These are phyloP conservation scores for Neoniphon sammara DNA, from an alignment of 2,797 vertebrate species.

Conservation along the genomic window DNA sequence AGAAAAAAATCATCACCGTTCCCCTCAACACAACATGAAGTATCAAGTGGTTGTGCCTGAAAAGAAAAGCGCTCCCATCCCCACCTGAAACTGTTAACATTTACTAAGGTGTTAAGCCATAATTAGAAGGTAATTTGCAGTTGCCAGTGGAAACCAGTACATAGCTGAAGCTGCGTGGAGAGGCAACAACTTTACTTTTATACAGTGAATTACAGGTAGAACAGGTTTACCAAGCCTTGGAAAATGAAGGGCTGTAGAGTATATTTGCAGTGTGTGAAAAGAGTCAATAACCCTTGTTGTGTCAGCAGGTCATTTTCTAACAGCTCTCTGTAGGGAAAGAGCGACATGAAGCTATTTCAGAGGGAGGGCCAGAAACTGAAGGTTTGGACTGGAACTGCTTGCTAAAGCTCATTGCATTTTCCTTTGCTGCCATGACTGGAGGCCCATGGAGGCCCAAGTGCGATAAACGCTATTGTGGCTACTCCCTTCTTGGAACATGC, in stretches of 20 bases:
- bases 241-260: neutral
- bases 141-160: slow-evolving; percentile 51
- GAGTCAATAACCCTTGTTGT: slow-evolving; percentile 7
- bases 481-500: slow-evolving; percentile 9
- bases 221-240: neutral
- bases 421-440: slow-evolving; percentile 24
- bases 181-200: slow-evolving; percentile 1
- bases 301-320: slow-evolving; percentile 16
- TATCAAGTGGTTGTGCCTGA: slow-evolving; percentile 22
- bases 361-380: neutral
- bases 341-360: neutral
- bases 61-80: neutral
- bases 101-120: slow-evolving; percentile 27
- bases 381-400: neutral
- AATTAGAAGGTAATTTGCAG: slow-evolving; percentile 32
- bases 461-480: slow-evolving; percentile 9
- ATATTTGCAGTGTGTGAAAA: neutral
- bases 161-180: neutral
- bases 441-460: slow-evolving; percentile 7
- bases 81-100: neutral
- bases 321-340: neutral
- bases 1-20: neutral
- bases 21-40: neutral
- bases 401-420: slow-evolving; percentile 6
- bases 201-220: neutral